phyloP scores from a whole-genome alignment of 2,888 invertebrate genomes.

The Bugulina stolonifera region DNA sequence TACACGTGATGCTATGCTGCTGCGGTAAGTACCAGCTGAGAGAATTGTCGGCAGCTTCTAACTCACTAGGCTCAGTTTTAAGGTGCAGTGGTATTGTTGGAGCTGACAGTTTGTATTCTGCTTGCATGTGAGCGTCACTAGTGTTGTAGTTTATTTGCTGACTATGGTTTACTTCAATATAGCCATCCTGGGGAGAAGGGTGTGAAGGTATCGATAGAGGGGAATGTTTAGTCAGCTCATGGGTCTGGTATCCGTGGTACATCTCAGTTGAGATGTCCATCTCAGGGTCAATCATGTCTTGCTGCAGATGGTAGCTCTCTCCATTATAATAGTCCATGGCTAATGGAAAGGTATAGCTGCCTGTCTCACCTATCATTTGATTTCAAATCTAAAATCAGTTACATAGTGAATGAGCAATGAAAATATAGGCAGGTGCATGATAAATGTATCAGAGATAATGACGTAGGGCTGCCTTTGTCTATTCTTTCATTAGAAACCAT shows the following conservation, averaged over 20 bases:
- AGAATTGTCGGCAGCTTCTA: not conserved
- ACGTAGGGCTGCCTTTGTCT: no score
- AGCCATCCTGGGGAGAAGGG: not conserved
- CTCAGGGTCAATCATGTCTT: not conserved
- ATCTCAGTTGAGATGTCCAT: not conserved
- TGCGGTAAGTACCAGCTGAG: not conserved
- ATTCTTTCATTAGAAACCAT: no score
- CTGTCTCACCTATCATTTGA: no score
- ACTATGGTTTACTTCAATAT: not conserved
- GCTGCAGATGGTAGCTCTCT: not conserved
- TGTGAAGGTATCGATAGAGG: no score
- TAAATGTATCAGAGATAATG: no score
- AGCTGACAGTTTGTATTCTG: not conserved
- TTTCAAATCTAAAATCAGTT: no score
- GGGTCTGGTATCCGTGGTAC: not conserved
- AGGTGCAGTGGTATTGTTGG: not conserved
- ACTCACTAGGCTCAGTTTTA: not conserved
- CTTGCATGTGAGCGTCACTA: not conserved
- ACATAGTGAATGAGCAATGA: no score
- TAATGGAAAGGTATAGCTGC: no score
- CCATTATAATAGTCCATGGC: no score
- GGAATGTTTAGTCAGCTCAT: not conserved
- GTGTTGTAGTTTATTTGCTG: not conserved
- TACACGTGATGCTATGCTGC: not conserved
- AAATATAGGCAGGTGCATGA: no score